These are phyloP conservation scores for Anguilla pacifica DNA, from an alignment of 2,797 vertebrate genomes.

Conservation along the genomic window DNA sequence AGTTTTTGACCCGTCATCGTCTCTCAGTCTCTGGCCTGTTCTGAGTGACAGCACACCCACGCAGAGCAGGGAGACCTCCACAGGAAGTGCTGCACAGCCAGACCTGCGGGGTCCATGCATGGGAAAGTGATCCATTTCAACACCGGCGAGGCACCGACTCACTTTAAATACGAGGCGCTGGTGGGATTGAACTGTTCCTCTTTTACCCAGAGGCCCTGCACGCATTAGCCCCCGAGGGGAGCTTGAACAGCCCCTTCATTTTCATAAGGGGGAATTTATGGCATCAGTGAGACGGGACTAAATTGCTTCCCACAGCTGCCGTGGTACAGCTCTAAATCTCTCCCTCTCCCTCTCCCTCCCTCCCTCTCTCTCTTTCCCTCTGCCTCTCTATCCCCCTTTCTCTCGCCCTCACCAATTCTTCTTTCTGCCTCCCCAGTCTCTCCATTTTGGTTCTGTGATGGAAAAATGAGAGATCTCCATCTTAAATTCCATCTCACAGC, in stretches of 20 bases:
- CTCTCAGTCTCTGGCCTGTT: not conserved
- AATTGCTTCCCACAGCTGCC: not conserved
- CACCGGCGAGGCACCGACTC: not conserved
- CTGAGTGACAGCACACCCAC: not conserved
- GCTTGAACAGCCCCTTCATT: not conserved
- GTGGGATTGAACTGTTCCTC: not conserved
- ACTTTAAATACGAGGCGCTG: too few species aligned
- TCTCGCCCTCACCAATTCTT: not conserved
- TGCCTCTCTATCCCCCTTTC: not conserved
- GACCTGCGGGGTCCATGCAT: not conserved
- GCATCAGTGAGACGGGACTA: not conserved
- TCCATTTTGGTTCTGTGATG: too few species aligned
- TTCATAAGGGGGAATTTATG: not conserved
- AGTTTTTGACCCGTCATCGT: not conserved
- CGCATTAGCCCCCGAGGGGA: not conserved
- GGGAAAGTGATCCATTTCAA: not conserved
- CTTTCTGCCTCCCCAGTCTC: not conserved
- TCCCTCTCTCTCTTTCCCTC: too few species aligned
- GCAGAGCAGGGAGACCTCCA: too few species aligned
- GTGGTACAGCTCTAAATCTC: not conserved
- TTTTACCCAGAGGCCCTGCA: not conserved
- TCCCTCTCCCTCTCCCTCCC: too few species aligned
- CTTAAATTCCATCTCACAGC: too few species aligned
- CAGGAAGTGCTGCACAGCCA: not conserved
- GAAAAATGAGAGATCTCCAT: too few species aligned